Evolutionary conservation across 2,888 invertebrate genomes (phyloP).

Genomic region (Reticulitermes lucifugus): DNA sequence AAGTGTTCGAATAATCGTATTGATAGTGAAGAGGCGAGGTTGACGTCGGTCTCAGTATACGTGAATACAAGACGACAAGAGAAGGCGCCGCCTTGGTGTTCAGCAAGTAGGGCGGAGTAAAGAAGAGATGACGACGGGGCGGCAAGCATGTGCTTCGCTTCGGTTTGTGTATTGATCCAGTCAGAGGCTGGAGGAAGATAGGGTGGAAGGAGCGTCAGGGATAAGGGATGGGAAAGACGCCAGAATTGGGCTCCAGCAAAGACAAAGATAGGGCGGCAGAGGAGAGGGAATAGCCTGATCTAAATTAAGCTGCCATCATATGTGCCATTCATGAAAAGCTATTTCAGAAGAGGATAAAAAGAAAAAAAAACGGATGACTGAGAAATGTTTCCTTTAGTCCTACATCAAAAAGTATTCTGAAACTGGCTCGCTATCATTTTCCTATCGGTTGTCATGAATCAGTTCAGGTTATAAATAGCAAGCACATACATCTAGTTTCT

Average conservation of each 20-base stretch:
- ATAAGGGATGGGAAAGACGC: slow-evolving; percentile 36
- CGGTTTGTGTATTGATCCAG: slow-evolving; percentile 42
- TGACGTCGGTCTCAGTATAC: not conserved
- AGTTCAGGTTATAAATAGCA: slow-evolving; percentile 2
- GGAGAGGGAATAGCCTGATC: slow-evolving; percentile 10
- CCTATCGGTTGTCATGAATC: slow-evolving; percentile 14
- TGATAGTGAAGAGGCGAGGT: not conserved
- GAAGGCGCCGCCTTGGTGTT: slow-evolving; percentile 26
- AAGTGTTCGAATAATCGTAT: not conserved
- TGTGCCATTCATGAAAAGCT: slow-evolving; percentile 32
- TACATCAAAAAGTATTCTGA: slow-evolving; percentile 10
- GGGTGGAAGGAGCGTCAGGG: slow-evolving; percentile 4
- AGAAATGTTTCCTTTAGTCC: slow-evolving; percentile 36
- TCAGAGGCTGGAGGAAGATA: slow-evolving; percentile 29
- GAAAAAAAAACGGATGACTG: slow-evolving; percentile 25
- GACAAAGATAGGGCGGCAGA: not conserved
- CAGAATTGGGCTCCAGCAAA: slow-evolving; percentile 3
- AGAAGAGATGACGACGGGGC: not conserved
- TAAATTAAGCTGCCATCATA: slow-evolving; percentile 43
- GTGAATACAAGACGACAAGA: not conserved
- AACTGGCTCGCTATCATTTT: not conserved
- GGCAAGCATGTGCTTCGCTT: slow-evolving; percentile 38
- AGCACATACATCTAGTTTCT: not conserved
- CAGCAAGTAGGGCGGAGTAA: not conserved
- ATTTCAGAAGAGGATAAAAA: not conserved